Base-by-base conservation (phyloP, 2,888 invertebrate species). In the Polylopha cassiicola region DNA sequence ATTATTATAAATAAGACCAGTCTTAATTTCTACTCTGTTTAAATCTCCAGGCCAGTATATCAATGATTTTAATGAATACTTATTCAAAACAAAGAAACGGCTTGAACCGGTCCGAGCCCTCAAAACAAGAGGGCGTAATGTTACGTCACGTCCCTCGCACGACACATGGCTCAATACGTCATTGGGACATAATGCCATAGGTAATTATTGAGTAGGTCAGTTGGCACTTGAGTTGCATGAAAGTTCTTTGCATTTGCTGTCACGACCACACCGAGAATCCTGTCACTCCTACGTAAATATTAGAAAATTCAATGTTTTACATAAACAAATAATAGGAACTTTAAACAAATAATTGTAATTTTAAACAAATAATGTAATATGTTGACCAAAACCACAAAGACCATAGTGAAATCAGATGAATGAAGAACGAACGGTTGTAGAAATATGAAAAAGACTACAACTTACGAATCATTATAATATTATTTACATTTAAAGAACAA, bases 171-270 rank as follows among this genome's bases (percentile, higher is more conserved):
- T 58, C 50, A 66, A 66, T 63, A 55, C 61, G 58, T 63, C 65
- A 63, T 59, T 67, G 57, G 60, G 61, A 55, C 54, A 59, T 48
- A 32, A 51, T 61, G 61, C 57, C 63, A 62, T 55, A 58, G 56
- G 53, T 51, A 49, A 58, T 61, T 58, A 60, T 52, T 39, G 65
- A 63, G 59, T 68, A 62, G 65, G 69, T 62, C 68, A 69, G 52
- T 51, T 49, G 50, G 46, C 54, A 50, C 31, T 43, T 42, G 39
- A 38, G 58, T 36, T 41, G 41, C 41, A 41, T 20, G 29, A 30
- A 34, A 41, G 34, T 17, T 23, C 10, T 24, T 7, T 20, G 20
- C 11, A 16, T 27, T 13, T 30, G 5, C 14, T 15, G 11, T 15
- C 7, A n/a, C 4, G 24, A 7, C 24, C 18, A 36, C 30, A 36